Percentiles rank a stretch among this genome's conserved stretches.
Evolutionary conservation across 2,797 vertebrate genomes (phyloP).

Genomic region (Sebastes vulpes): DNA sequence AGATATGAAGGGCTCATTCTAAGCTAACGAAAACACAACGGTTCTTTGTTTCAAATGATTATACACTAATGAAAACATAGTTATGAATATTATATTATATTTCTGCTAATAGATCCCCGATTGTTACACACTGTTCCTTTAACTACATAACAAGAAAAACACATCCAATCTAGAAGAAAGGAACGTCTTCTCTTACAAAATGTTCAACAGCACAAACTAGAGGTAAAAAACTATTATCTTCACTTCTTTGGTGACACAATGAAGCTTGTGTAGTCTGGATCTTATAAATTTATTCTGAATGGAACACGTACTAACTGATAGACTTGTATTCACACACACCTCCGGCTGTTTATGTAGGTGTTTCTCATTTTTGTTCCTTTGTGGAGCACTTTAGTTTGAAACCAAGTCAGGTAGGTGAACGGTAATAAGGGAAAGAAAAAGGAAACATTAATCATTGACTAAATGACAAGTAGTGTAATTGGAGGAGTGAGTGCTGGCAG

Average conservation of each 20-base stretch:
- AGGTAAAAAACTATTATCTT: not conserved
- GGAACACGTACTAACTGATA: not conserved
- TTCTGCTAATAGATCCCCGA: no score
- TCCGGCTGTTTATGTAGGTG: not conserved
- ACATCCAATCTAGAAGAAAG: not conserved
- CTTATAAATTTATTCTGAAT: not conserved
- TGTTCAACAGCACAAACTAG: not conserved
- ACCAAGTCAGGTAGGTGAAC: not conserved
- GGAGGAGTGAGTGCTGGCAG: not conserved
- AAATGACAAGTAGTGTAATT: not conserved
- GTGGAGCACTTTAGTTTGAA: not conserved
- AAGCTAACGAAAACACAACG: no score
- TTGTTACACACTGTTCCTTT: not conserved
- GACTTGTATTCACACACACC: not conserved
- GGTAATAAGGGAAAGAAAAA: not conserved
- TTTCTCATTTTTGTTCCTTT: not conserved
- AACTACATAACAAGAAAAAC: not conserved
- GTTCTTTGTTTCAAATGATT: no score
- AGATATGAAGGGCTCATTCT: no score
- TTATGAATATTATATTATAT: no score
- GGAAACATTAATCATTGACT: not conserved
- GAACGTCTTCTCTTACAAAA: not conserved
- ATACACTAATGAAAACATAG: no score
- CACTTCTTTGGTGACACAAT: not conserved
- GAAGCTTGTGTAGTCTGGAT: not conserved